Conservation (phyloP, 2,888 invertebrate genomes). For the Drosophila stalkeri region DNA sequence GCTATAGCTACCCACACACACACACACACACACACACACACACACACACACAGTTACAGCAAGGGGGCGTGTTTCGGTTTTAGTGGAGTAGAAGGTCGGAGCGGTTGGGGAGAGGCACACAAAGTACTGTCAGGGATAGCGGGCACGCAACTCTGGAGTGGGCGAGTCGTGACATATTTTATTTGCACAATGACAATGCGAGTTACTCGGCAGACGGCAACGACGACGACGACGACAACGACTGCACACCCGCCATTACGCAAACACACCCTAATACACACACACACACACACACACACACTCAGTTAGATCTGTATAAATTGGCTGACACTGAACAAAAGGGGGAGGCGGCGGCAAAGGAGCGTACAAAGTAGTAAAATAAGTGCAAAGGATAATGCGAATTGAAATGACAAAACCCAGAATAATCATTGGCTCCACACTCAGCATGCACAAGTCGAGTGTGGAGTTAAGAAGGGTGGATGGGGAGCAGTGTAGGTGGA, state of each 20-base stretch:
- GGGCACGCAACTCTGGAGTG: conserved; percentile 53
- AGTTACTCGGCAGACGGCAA: conserved; percentile 68
- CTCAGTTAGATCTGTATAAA: conserved; percentile 41
- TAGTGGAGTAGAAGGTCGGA: not conserved
- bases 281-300: conserved; percentile 31
- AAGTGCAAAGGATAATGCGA: conserved; percentile 83
- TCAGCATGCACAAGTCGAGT: conserved; percentile 24
- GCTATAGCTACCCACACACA: conserved; percentile 15
- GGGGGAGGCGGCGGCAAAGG: conserved; percentile 20
- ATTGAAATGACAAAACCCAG: conserved; percentile 83
- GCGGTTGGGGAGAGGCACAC: conserved; percentile 19
- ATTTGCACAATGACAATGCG: conserved; percentile 82
- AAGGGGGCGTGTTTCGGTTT: conserved; percentile 69
- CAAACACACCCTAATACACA: conserved; percentile 69
- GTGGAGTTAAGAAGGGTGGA: not conserved
- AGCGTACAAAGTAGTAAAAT: conserved; percentile 77
- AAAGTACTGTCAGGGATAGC: conserved; percentile 42
- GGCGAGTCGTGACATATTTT: conserved; percentile 82
- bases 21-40: conserved; percentile 18
- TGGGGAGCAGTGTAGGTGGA: not conserved
- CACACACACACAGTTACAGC: conserved; percentile 28
- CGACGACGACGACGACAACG: conserved; percentile 39
- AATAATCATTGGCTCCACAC: conserved; percentile 81
- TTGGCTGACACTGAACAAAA: conserved; percentile 21
- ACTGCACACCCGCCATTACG: conserved; percentile 71